A percentile compares a stretch with the other conserved stretches of the same genome.
phyloP scores from a whole-genome alignment of 2,888 invertebrate genomes.

The Eristalis arbustorum region DNA sequence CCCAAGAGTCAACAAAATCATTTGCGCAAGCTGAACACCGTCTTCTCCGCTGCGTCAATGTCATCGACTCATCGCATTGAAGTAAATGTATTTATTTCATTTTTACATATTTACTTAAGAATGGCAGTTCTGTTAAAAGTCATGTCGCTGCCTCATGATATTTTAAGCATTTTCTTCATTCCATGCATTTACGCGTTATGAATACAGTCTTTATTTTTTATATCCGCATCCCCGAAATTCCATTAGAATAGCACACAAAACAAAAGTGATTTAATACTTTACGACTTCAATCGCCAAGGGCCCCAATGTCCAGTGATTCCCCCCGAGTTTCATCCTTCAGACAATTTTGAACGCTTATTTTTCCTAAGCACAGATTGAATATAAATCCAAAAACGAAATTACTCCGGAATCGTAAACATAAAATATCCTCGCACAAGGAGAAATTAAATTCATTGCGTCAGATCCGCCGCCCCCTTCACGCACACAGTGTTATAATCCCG shows the following conservation, averaged over 20 bases:
- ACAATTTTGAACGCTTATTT: constrained; percentile 36
- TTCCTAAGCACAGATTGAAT: constrained; percentile 37
- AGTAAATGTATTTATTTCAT: too few relatives aligned
- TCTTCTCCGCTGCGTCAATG: too few relatives aligned
- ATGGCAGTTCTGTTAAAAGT: background rate
- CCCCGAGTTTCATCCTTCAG: constrained; percentile 7
- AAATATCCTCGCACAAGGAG: background rate
- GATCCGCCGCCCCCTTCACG: background rate
- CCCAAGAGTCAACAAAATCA: too few relatives aligned
- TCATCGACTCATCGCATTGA: too few relatives aligned
- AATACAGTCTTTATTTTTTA: background rate
- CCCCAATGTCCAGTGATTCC: constrained; percentile 21
- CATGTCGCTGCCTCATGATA: background rate
- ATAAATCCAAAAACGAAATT: constrained; percentile 43
- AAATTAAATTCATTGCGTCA: background rate
- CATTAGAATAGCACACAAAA: background rate
- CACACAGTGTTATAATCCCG: background rate
- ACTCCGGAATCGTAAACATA: constrained; percentile 37
- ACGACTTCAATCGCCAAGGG: constrained; percentile 34
- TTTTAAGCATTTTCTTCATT: background rate
- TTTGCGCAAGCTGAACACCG: too few relatives aligned
- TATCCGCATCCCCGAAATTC: background rate
- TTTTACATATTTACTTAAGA: background rate
- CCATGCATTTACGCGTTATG: background rate
- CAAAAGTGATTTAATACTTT: constrained; percentile 47